These are phyloP conservation scores for Brachirus orientalis DNA, from an alignment of 2,113 vertebrate species.

Conservation along the genomic window DNA sequence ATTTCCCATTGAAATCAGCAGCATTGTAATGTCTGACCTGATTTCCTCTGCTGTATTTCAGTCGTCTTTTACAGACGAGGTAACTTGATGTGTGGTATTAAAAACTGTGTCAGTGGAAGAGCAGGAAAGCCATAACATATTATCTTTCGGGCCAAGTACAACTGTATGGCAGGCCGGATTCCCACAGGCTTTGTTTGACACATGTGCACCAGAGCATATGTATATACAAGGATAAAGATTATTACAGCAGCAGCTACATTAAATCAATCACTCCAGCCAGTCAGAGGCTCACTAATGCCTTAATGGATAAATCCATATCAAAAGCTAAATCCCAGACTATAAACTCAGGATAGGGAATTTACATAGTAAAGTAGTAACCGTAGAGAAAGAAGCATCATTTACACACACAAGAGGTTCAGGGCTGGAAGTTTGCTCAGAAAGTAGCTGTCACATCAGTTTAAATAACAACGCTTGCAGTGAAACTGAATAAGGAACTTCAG, in stretches of 20 bases:
- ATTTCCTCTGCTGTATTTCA: too few relatives aligned
- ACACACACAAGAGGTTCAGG: conserved; percentile 11
- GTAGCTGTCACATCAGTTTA: not conserved
- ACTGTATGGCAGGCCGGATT: too few relatives aligned
- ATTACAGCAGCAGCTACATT: conserved; percentile 33
- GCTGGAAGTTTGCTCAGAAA: conserved; percentile 4
- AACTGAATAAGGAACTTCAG: not conserved
- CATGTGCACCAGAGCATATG: conserved; percentile 27
- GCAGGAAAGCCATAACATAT: not conserved
- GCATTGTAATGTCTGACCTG: too few relatives aligned
- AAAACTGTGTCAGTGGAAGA: not conserved
- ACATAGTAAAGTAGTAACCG: not conserved
- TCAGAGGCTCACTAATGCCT: conserved; percentile 54
- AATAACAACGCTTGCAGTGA: not conserved
- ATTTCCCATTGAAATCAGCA: too few relatives aligned
- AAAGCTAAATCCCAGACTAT: conserved; percentile 51
- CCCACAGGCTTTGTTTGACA: too few relatives aligned
- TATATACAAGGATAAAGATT: too few relatives aligned
- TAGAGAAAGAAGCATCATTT: conserved; percentile 14
- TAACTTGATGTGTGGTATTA: too few relatives aligned
- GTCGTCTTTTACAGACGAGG: too few relatives aligned
- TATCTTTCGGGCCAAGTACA: too few relatives aligned
- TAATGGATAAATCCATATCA: conserved; percentile 66
- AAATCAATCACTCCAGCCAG: conserved; percentile 58
- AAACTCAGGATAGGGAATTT: conserved; percentile 10